Percentiles rank a stretch among this genome's conserved stretches.
Conservation (phyloP, 2,113 vertebrate species). For the Pampusana beccarii region DNA sequence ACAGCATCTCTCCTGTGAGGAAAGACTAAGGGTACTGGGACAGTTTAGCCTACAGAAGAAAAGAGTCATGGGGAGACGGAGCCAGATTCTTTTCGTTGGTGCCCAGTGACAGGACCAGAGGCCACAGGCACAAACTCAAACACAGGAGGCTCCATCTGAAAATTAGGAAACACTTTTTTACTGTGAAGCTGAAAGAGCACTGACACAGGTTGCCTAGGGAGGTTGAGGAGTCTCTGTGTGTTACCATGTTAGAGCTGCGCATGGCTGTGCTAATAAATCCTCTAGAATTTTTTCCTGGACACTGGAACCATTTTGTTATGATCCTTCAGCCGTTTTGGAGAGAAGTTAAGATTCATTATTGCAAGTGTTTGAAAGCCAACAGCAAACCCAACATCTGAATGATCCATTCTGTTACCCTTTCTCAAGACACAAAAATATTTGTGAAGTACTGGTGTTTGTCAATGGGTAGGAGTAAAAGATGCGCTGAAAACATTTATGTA, state of each 20-base stretch:
- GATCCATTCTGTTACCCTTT: neutral
- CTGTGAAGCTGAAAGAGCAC: neutral
- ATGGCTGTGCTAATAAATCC: neutral
- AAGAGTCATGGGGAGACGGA: rapidly evolving
- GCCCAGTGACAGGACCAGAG: neutral
- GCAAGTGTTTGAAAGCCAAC: neutral
- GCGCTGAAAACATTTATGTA: neutral
- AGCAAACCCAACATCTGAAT: neutral
- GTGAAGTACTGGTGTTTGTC: neutral
- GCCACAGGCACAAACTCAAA: neutral
- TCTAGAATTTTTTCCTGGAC: neutral
- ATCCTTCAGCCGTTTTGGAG: neutral
- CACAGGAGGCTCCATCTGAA: neutral
- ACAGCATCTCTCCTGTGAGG: neutral
- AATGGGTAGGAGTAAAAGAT: neutral
- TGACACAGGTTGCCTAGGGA: neutral
- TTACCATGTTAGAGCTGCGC: neutral
- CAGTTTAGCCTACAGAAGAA: neutral
- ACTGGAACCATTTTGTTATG: neutral
- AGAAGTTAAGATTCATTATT: neutral
- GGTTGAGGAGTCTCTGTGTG: neutral
- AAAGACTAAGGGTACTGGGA: neutral
- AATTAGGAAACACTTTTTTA: neutral
- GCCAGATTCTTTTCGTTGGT: neutral
- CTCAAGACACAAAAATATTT: neutral